Base-by-base conservation (phyloP, 1,140 invertebrate genomes). In the Bathynomus jamesi region DNA sequence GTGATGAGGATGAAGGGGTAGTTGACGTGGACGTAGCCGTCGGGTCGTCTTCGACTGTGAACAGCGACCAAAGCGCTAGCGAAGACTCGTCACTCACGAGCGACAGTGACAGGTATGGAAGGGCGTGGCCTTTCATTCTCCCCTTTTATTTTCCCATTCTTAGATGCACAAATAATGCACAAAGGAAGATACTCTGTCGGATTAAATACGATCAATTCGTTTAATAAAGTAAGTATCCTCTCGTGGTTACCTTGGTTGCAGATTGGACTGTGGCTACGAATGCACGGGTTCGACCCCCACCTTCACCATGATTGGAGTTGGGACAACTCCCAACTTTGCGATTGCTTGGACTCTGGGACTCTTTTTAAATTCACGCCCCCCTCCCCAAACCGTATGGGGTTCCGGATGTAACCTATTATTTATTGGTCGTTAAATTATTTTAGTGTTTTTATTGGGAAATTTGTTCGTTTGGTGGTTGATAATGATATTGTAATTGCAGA, bases 51-150 rank as follows among this genome's bases (percentile, higher is more conserved):
- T 77, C 75, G 13, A 69, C 73, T 65, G 77, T 77, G 27, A 76
- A 79, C 65, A 79, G 82, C 70, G 86, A 87, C 78, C 87, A 89
- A 76, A 91, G 89, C 81, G 89, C 89, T 77, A 90, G 87, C 79
- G 90, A 91, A 79, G 90, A 91, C 79, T 90, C 89, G 78, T 90
- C 89, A 79, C 82, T 91, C 21, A 91, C 89, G 71, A 77, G 75
- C 61, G 89, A 91, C 78, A 89, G 89, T 74, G 90, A 91, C 68
- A 80, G 84, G 80, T 82, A 76, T 78, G 73, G n/a, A 13, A n/a
- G n/a, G n/a, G n/a, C n/a, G n/a, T n/a, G n/a, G n/a, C n/a, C n/a
- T 77, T 11, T 11, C 61, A 65, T 17, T 63, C 29, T 61, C 27
- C 60, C 21, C 17, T 76, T n/a, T 70, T 65, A 8, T 73, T 61